Conservation (phyloP, 1,140 invertebrate genomes). For the Microvelia longipes region DNA sequence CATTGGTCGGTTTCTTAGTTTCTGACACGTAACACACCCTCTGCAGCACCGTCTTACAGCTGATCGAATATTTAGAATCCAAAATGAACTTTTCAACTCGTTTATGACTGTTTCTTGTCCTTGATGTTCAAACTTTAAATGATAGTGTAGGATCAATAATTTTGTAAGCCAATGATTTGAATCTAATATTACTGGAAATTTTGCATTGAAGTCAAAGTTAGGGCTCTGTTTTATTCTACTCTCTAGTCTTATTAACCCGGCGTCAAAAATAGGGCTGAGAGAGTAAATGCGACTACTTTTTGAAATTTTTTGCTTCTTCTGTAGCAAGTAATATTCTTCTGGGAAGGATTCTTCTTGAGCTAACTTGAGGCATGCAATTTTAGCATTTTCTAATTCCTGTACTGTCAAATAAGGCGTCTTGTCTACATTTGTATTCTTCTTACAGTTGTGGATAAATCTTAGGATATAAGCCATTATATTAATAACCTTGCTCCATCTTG, state of each 20-base stretch:
- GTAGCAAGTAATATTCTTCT: neutral
- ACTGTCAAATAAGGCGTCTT: neutral
- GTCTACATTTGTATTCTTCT: neutral
- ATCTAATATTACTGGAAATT: neutral
- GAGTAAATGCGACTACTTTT: neutral
- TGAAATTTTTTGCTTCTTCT: neutral
- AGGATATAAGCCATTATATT: neutral
- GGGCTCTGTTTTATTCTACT: neutral
- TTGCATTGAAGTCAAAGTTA: neutral
- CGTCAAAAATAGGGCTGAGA: neutral
- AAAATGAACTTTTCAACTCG: neutral
- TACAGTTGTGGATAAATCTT: neutral
- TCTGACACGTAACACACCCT: neutral
- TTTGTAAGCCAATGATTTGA: neutral
- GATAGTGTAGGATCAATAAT: neutral
- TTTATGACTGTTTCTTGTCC: neutral
- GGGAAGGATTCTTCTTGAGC: neutral
- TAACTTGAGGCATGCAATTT: neutral
- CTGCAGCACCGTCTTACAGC: neutral
- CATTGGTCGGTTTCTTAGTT: neutral
- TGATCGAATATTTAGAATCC: neutral
- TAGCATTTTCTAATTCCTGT: neutral
- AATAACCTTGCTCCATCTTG: neutral
- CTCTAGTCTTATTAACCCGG: neutral
- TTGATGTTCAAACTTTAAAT: neutral